Evolutionary conservation across 2,888 invertebrate genomes (phyloP).

Genomic region (Clepsis dumicolana): DNA sequence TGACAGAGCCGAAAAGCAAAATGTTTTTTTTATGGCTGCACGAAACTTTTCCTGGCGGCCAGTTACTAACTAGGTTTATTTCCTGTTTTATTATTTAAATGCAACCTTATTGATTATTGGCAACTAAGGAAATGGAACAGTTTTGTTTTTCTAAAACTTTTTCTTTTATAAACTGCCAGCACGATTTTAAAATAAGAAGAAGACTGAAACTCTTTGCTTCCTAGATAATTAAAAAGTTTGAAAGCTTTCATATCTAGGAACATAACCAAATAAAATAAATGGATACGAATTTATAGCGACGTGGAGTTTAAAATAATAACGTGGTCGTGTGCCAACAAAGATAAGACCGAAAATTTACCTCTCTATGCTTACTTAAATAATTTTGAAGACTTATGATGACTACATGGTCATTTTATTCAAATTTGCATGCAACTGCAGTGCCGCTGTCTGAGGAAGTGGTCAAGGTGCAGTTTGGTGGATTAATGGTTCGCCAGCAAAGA

Average conservation of each 20-base stretch:
- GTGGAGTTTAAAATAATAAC: not conserved
- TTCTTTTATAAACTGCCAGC: not conserved
- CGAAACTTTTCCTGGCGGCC: conserved; percentile 20
- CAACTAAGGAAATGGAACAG: not conserved
- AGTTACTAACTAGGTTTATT: conserved; percentile 15
- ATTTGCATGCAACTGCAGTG: conserved; percentile 31
- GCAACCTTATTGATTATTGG: conserved; percentile 17
- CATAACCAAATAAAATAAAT: too few relatives aligned
- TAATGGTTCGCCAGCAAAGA: conserved; percentile 14
- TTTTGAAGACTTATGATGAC: not conserved
- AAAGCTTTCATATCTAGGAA: too few relatives aligned
- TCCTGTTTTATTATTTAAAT: conserved; percentile 17
- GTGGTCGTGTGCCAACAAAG: not conserved
- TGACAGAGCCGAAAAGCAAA: conserved; percentile 3
- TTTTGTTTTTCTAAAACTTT: not conserved
- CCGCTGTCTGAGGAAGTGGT: conserved; percentile 30
- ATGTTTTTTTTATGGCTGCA: conserved; percentile 13
- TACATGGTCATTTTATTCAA: not conserved
- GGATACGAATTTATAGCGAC: too few relatives aligned
- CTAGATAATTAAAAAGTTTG: too few relatives aligned
- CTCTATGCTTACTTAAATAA: not conserved
- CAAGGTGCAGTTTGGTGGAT: conserved; percentile 16
- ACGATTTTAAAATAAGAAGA: not conserved
- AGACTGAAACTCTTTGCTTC: too few relatives aligned
- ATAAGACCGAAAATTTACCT: not conserved